Evolutionary conservation across 2,888 invertebrate species (phyloP).

Genomic region (Agelastica alni): DNA sequence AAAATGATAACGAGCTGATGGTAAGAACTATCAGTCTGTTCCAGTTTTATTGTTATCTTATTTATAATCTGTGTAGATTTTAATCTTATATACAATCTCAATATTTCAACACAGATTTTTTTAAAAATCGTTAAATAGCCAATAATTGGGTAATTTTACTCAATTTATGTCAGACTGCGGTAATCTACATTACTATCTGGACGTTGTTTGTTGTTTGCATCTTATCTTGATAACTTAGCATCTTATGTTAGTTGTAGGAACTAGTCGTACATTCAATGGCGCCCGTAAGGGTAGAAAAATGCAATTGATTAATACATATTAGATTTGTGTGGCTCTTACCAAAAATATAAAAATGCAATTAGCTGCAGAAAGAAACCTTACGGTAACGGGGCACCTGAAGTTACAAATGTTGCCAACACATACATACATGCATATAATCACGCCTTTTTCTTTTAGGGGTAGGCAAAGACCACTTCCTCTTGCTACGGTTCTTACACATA

Average conservation of each 20-base stretch:
- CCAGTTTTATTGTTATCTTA: neutral
- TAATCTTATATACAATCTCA: slow-evolving; percentile 1
- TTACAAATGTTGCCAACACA: too few relatives aligned
- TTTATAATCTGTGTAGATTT: slow-evolving; percentile 3
- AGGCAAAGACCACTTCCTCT: too few relatives aligned
- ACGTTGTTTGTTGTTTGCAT: neutral
- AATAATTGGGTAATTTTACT: slow-evolving; percentile 8
- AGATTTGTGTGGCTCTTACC: too few relatives aligned
- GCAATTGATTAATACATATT: too few relatives aligned
- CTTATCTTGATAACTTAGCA: slow-evolving; percentile 3
- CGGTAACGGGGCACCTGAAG: too few relatives aligned
- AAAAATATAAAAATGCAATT: too few relatives aligned
- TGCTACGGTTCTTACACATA: too few relatives aligned
- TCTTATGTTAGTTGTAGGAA: slow-evolving; percentile 1
- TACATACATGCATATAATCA: too few relatives aligned
- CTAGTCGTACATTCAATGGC: neutral
- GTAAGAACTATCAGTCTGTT: neutral
- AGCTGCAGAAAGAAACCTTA: too few relatives aligned
- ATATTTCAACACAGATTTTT: slow-evolving; percentile 6
- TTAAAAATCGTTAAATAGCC: slow-evolving; percentile 1
- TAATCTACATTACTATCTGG: slow-evolving; percentile 5
- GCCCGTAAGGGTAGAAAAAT: neutral
- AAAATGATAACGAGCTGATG: neutral
- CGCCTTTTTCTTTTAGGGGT: too few relatives aligned
- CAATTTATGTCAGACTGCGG: slow-evolving; percentile 1